Conservation (phyloP, 2,797 vertebrate species). For the Gallinago solitaria region DNA sequence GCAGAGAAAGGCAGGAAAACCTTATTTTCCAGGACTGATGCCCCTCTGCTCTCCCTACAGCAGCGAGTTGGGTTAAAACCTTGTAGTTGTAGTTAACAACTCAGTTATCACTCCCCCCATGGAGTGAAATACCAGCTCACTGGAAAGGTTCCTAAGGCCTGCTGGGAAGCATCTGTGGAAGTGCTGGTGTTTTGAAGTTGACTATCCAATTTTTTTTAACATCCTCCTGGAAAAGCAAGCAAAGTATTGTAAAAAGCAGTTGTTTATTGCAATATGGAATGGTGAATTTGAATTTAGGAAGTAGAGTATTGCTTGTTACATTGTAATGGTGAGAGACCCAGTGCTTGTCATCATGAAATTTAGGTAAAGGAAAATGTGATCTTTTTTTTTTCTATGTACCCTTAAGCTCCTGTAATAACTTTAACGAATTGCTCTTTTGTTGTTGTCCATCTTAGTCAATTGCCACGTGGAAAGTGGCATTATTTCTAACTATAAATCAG, state of each 20-base stretch:
- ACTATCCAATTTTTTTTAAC: rapidly evolving
- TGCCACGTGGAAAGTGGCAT: rapidly evolving
- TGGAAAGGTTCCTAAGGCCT: background rate
- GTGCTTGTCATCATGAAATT: background rate
- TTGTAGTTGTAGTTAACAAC: background rate
- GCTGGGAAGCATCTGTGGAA: background rate
- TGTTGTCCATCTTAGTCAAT: background rate
- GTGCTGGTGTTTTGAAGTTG: background rate
- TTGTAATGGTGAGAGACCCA: background rate
- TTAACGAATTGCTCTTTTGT: background rate
- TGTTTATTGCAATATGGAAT: rapidly evolving
- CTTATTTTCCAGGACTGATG: background rate
- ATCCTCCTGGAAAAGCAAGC: background rate
- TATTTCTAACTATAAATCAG: background rate
- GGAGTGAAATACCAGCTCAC: background rate
- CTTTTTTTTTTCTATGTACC: background rate
- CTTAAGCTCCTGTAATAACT: background rate
- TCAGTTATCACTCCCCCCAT: background rate
- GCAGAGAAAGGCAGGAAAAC: background rate
- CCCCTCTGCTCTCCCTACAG: background rate
- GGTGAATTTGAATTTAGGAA: background rate
- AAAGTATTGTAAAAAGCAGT: background rate
- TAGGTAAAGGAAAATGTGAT: background rate
- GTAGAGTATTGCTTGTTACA: background rate
- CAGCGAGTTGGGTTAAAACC: background rate